Percentiles rank a stretch among this genome's conserved stretches.
phyloP scores from a whole-genome alignment of 2,113 vertebrate species.

The Scomber japonicus region DNA sequence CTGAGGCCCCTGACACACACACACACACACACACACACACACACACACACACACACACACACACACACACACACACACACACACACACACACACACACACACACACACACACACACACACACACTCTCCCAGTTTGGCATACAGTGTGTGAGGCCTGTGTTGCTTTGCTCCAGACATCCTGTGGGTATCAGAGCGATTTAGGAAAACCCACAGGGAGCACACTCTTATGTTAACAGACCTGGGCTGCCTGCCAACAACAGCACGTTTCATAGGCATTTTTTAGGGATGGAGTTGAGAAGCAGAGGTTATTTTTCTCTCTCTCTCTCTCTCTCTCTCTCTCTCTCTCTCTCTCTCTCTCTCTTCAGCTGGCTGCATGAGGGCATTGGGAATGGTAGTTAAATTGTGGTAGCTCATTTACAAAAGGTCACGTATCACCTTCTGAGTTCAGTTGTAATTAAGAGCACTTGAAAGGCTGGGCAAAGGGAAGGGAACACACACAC shows the following conservation, averaged over 20 bases:
- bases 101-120: conserved; percentile 18
- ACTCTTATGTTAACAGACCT: conserved; percentile 75
- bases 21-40: no score
- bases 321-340: not conserved
- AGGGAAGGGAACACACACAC: conserved; percentile 1
- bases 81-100: conserved; percentile 31
- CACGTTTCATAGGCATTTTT: conserved; percentile 69
- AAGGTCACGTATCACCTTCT: conserved; percentile 70
- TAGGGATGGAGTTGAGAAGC: conserved; percentile 35
- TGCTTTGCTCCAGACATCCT: conserved; percentile 75
- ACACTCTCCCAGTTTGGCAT: conserved; percentile 32
- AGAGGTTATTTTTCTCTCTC: conserved; percentile 15
- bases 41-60: conserved; percentile 4
- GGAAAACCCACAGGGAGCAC: conserved; percentile 59
- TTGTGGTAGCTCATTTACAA: conserved; percentile 79
- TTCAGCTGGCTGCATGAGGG: conserved; percentile 35
- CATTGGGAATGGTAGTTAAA: conserved; percentile 66
- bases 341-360: not conserved
- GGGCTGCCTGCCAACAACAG: conserved; percentile 79
- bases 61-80: not conserved
- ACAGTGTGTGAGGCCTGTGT: conserved; percentile 48
- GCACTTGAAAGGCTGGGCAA: conserved; percentile 52
- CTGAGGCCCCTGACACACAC: not conserved
- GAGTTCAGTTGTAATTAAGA: conserved; percentile 71
- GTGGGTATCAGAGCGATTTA: conserved; percentile 72